Conservation (phyloP, 2,797 vertebrate species). For the Oophaga sylvatica region DNA sequence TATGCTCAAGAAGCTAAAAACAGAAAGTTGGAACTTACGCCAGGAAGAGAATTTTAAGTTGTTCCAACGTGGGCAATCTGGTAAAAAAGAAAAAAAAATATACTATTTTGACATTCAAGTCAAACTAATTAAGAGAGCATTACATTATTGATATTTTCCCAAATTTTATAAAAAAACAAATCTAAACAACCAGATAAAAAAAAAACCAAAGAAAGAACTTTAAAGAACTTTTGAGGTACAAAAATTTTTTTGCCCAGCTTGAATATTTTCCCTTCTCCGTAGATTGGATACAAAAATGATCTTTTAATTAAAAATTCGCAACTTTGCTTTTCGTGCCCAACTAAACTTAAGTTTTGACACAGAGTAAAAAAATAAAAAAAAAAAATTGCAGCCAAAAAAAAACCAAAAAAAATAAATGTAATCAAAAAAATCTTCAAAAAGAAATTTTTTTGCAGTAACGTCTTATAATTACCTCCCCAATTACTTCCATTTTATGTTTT, state of each 20-base stretch:
- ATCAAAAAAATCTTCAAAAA: constrained; percentile 23
- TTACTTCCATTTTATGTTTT: constrained; percentile 25
- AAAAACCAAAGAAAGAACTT: background rate
- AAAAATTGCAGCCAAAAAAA: constrained; percentile 23
- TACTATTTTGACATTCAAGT: too few species aligned
- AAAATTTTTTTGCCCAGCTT: background rate
- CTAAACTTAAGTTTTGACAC: constrained; percentile 41
- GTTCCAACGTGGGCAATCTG: background rate
- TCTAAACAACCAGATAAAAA: too few species aligned
- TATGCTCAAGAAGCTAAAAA: too few species aligned
- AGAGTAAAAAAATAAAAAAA: constrained; percentile 25
- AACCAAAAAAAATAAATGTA: constrained; percentile 28
- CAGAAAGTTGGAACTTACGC: too few species aligned
- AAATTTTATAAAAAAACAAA: background rate
- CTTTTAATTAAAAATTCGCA: constrained; percentile 44
- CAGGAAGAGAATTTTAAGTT: background rate
- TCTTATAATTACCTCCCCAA: constrained; percentile 22
- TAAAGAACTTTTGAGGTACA: constrained; percentile 12
- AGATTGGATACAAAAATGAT: constrained; percentile 12
- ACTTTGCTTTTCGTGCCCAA: constrained; percentile 26
- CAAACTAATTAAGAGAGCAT: background rate
- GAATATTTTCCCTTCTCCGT: constrained; percentile 7
- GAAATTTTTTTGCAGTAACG: constrained; percentile 8
- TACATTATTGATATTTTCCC: background rate
- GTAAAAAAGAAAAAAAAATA: background rate